Conservation (phyloP, 2,113 vertebrate genomes). For the Neolamprologus longior region DNA sequence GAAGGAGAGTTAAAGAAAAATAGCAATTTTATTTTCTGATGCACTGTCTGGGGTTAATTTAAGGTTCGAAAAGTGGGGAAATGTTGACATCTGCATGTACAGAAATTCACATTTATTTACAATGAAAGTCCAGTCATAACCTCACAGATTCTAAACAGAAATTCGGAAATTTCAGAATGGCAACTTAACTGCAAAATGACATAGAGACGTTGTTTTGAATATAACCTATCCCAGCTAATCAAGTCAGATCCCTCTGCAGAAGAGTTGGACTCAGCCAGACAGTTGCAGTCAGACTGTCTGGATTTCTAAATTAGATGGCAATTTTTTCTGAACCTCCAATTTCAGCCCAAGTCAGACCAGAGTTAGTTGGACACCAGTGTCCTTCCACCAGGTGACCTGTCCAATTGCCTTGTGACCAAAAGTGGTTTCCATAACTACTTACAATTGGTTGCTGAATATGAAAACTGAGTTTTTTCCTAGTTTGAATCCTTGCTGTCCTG, state of each 20-base stretch:
- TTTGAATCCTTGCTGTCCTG: background rate
- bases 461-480: background rate
- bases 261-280: background rate
- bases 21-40: background rate
- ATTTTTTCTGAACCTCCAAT: background rate
- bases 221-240: background rate
- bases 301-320: background rate
- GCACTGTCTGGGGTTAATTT: background rate
- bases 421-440: background rate
- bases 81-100: background rate
- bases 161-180: background rate
- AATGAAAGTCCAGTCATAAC: background rate
- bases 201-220: background rate
- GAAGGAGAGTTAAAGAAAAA: background rate
- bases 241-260: background rate
- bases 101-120: background rate
- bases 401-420: background rate
- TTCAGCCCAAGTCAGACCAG: background rate
- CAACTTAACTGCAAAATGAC: background rate
- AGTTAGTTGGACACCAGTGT: background rate
- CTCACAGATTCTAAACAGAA: background rate
- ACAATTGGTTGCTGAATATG: background rate
- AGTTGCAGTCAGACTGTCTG: background rate
- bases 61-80: background rate
- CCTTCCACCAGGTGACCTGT: background rate